phyloP scores from a whole-genome alignment of 1,140 invertebrate species.

The Formica exsecta region DNA sequence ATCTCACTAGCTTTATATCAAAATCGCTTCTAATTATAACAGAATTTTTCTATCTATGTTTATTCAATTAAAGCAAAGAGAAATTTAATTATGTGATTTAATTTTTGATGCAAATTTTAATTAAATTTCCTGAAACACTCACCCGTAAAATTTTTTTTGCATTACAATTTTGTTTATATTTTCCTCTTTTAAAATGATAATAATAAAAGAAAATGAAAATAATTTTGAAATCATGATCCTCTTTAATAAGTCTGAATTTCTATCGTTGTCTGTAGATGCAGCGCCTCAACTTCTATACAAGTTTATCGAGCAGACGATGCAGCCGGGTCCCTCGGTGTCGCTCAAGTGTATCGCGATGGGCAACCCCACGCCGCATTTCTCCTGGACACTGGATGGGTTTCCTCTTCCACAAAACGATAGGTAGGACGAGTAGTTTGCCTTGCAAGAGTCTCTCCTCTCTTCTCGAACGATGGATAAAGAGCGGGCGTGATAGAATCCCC shows the following conservation, averaged over 20 bases:
- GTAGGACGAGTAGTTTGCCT: constrained; percentile 76
- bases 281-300: constrained; percentile 94
- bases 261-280: constrained; percentile 88
- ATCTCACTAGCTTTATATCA: no score
- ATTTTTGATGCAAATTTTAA: neutral
- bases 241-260: neutral
- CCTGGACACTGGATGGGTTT: constrained; percentile 95
- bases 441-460: neutral
- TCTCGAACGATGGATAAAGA: neutral
- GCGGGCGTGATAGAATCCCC: neutral
- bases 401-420: constrained; percentile 90
- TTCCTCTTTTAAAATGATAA: neutral
- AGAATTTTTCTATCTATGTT: no score
- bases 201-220: neutral
- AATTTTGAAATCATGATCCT: neutral
- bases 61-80: neutral
- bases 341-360: constrained; percentile 96
- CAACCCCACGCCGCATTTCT: constrained; percentile 95
- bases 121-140: neutral
- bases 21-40: no score
- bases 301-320: constrained; percentile 96
- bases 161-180: neutral
- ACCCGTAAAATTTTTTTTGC: no score
- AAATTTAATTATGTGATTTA: neutral
- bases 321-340: constrained; percentile 95